Evolutionary conservation across 2,888 invertebrate genomes (phyloP), one percentile per base, ranked within the genome.

Genomic region (Pelosia muscerda): DNA sequence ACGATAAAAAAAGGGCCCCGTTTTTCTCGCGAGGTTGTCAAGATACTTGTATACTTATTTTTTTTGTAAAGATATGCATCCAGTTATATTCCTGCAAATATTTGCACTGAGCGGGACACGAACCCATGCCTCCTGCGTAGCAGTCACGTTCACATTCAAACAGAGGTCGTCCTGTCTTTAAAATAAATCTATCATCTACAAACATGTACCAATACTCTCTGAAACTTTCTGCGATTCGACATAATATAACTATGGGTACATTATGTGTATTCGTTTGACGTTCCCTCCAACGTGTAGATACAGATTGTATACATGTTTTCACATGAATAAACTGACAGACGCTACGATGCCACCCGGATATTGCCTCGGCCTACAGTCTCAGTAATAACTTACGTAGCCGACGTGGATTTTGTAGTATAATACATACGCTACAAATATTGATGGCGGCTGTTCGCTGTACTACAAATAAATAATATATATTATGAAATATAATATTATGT

Each of bases 321-420:
- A 83, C 77, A 85, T 87, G 87, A 86, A 88, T 85, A 90, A 86
- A 85, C 85, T 89, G 88, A 86, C 86, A 85, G 83, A 73, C 71
- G 73, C 79, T 76, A 73, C 82, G 79, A 85, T 85, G 84, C 84
- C 75, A 77, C 78, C 80, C 88, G 88, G 90, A 89, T 90, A 90
- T 90, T 90, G 86, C 88, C 72, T 83, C 82, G 81, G 86, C 84
- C 82, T 85, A 81, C 79, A 70, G 66, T 65, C 65, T 70, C 73
- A 66, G 67, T 71, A 68, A 73, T 70, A 66, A 63, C 56, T 65
- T 56, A 42, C 60, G 65, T 49, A 57, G 31, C 26, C 61, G 49
- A 58, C 34, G 26, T 61, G 56, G 31, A 56, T 61, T 62, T 62
- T 42, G 25, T 31, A 22, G 53, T 31, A 56, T 38, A 57, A 57